Percentiles rank a stretch among this genome's conserved stretches.
Evolutionary conservation across 2,113 vertebrate genomes (phyloP).

Genomic region (Cardinalis cardinalis): DNA sequence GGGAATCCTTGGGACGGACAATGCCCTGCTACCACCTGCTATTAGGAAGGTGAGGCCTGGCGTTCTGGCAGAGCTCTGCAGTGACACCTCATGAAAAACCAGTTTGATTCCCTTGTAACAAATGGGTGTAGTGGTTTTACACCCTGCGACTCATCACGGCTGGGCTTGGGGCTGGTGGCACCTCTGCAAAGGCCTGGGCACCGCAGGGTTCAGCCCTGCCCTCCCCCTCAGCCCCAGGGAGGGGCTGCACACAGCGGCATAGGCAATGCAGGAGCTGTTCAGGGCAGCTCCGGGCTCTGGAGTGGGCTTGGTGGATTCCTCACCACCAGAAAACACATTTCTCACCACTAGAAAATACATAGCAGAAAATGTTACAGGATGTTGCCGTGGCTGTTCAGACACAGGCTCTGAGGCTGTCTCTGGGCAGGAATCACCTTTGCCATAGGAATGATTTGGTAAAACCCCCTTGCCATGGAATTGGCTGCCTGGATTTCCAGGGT

Average conservation of each 20-base stretch:
- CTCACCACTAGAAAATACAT: background rate
- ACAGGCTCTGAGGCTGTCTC: background rate
- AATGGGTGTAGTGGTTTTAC: conserved; percentile 52
- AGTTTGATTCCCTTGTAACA: conserved; percentile 46
- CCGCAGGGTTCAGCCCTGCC: background rate
- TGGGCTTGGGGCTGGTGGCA: background rate
- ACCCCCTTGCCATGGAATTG: background rate
- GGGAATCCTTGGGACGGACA: background rate
- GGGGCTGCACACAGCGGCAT: background rate
- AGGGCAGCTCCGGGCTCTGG: background rate
- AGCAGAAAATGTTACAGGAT: background rate
- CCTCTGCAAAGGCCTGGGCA: background rate
- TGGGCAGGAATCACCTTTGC: background rate
- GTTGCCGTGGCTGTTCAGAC: background rate
- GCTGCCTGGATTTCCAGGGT: background rate
- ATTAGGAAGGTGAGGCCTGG: conserved; percentile 17
- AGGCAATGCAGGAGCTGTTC: background rate
- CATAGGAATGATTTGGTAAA: fast-evolving
- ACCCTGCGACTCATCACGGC: background rate
- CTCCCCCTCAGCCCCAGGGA: background rate
- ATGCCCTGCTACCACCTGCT: background rate
- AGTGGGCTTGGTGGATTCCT: background rate
- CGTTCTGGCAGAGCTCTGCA: background rate
- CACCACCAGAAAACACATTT: background rate
- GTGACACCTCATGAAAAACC: conserved; percentile 41